Evolutionary conservation across 1,140 invertebrate genomes (phyloP).

Genomic region (Rhysida immarginata): DNA sequence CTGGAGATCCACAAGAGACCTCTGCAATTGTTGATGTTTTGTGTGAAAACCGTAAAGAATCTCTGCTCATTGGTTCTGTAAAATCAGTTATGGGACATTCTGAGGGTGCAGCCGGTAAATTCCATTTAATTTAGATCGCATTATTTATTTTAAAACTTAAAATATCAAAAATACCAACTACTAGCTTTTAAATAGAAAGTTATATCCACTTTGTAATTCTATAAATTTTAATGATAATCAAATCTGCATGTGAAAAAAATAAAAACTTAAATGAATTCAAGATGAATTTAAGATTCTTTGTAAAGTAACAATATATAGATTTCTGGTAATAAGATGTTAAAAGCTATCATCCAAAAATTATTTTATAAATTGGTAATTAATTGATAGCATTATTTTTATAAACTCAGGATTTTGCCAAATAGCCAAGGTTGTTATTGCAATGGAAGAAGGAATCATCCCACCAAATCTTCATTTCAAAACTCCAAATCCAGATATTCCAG

Average conservation of each 20-base stretch:
- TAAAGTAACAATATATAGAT: too few species aligned
- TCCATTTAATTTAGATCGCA: too few species aligned
- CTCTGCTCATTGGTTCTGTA: conserved; percentile 69
- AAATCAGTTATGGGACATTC: conserved; percentile 90
- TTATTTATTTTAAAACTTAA: too few species aligned
- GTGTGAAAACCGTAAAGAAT: conserved; percentile 39
- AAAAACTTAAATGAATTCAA: too few species aligned
- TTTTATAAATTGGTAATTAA: background rate
- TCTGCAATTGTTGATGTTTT: conserved; percentile 69
- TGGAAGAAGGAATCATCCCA: conserved; percentile 35
- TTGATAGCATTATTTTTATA: background rate
- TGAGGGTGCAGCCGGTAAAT: conserved; percentile 64
- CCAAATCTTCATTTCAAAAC: conserved; percentile 39
- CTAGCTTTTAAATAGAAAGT: background rate
- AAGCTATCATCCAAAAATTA: background rate
- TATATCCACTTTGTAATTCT: background rate
- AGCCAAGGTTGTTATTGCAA: conserved; percentile 31
- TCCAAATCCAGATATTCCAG: conserved; percentile 39
- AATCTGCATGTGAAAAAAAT: too few species aligned
- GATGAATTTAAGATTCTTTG: too few species aligned
- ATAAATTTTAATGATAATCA: background rate
- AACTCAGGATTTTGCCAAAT: conserved; percentile 22
- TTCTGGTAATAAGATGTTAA: too few species aligned
- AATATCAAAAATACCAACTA: too few species aligned
- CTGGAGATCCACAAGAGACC: conserved; percentile 55